Percentiles rank a stretch among this genome's conserved stretches.
These are phyloP conservation scores for Podiceps cristatus DNA, from an alignment of 2,113 vertebrate species.

Conservation along the genomic window DNA sequence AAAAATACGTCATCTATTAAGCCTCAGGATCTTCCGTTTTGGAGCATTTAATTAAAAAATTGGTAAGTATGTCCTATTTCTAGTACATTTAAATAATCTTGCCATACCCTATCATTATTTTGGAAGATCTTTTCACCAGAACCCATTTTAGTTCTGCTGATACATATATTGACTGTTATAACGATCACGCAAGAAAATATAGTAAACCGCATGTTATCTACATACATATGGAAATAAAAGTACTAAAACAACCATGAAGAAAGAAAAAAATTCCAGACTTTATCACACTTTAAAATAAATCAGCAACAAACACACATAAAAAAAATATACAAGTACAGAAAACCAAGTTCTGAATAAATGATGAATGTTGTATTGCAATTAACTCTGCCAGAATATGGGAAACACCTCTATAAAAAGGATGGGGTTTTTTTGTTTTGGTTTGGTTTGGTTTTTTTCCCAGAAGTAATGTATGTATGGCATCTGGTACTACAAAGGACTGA, in stretches of 20 bases:
- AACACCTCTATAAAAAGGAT: conserved; percentile 43
- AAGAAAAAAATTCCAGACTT: background rate
- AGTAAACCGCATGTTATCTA: background rate
- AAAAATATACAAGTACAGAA: background rate
- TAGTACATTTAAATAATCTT: background rate
- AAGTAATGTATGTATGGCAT: conserved; percentile 39
- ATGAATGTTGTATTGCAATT: background rate
- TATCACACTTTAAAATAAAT: background rate
- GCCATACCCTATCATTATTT: background rate
- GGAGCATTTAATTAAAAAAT: background rate
- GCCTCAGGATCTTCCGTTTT: background rate
- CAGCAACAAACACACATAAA: background rate
- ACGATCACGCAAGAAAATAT: background rate
- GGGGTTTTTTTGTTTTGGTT: background rate
- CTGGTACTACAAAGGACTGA: conserved; percentile 50
- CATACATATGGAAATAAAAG: background rate
- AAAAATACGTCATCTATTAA: background rate
- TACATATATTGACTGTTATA: background rate
- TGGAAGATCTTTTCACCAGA: background rate
- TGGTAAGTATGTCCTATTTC: background rate
- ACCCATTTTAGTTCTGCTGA: background rate
- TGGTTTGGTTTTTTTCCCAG: background rate
- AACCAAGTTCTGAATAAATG: background rate
- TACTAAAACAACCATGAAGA: background rate
- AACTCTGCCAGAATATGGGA: conserved; percentile 22